Base-by-base conservation (phyloP, 2,113 vertebrate species). In the Castor canadensis region DNA sequence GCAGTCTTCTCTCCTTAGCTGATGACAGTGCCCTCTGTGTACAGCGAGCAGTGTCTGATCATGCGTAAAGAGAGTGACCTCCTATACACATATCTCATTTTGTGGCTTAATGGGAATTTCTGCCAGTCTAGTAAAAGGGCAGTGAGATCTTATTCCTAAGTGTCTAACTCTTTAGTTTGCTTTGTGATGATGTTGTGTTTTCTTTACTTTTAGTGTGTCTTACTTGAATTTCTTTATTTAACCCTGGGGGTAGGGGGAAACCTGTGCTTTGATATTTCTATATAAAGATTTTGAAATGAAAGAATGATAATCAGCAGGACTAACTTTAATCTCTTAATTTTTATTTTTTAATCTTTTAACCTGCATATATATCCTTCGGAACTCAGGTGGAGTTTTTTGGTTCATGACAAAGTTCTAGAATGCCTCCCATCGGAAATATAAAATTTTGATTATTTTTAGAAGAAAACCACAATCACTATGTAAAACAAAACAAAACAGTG, bases 81-180 rank as follows among this genome's bases (percentile, higher is more conserved):
- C 72, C 66, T 47, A 80, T 95, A 85, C 58, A 77, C 76, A 83
- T 96, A 93, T 94, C 97, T 90, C 91, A 93, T 97, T 97, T 96
- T 88, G 93, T 82, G 94, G 80, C 90, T 87, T 96, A 97, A 94
- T 97, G 96, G 96, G 87, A 92, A 97, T 96, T 95, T 97, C 95
- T 97, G 95, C 95, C 94, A 96, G 94, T 93, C 96, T 96, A 84
- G 91, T 88, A 54, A 92, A 89, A 96, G 94, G 94, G 91, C 93
- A 96, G 76, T 49, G 38, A 19, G 38, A 92, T 89, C 95, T 91
- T 89, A 86, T 87, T 96, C 45, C 54, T 84, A 94, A 43, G 9
- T 83, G 80, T 95, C 75, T 81, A 93, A 88, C 35, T 86, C 67
- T 67, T 91, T 66, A 5, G 85, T 92, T 94, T 90, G 45, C 71